Evolutionary conservation across 2,888 invertebrate genomes (phyloP), one percentile per base, ranked within the genome.

Genomic region (Teleiodes luculella): DNA sequence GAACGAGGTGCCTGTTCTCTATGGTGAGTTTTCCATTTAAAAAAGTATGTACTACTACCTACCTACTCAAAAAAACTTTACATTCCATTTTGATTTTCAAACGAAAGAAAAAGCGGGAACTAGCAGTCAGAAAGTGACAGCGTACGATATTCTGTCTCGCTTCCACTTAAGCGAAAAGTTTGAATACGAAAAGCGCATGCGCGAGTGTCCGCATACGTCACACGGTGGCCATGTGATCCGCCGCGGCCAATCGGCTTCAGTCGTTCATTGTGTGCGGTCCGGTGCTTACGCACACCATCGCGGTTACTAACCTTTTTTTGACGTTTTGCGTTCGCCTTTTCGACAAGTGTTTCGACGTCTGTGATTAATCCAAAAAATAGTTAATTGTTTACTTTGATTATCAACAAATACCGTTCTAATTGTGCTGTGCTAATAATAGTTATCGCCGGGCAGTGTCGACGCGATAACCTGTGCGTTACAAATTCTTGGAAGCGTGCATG

Each of bases 401-500:
- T 53, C 52, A 8, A 56, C 55, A 47, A 51, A 43, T 55, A 10
- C 53, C 51, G 52, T 56, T 56, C 52, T 59, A 36, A 59, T 64
- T 60, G 56, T 63, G 52, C 63, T 63, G 59, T 57, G 58, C 60
- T 52, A 62, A 56, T 61, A 60, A 60, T 58, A 51, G 46, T 45
- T 61, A 57, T 53, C 52, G 54, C 52, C 54, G 63, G 62, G 72
- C 56, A 76, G 74, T 78, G 74, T 68, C 67, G 39, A 72, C 65
- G 70, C 72, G 70, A 73, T 78, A 83, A 80, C 82, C 80, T 81
- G 83, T 82, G 50, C 50, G 83, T 76, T 65, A 62, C 70, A 76
- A 24, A 72, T 86, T 87, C 84, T 83, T 82, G 84, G 86, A 86
- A 86, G 70, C 75, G 80, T 80, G 76, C 78, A 76, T 73, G 80